phyloP scores from a whole-genome alignment of 2,797 vertebrate species.

The Neoniphon sammara region DNA sequence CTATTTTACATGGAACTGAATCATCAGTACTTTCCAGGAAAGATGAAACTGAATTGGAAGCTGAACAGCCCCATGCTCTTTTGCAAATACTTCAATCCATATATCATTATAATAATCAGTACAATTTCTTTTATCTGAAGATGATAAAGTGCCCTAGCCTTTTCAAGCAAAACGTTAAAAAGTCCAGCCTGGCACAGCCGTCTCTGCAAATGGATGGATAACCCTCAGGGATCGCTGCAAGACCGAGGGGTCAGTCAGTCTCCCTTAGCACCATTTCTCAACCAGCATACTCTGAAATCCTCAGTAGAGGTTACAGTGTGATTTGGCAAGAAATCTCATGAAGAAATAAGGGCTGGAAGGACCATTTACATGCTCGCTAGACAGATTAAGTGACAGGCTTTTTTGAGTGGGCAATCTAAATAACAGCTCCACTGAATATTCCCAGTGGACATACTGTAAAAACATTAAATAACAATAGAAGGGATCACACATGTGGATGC shows the following conservation, averaged over 20 bases:
- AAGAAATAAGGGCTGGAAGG: conserved; percentile 1
- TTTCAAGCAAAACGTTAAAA: not conserved
- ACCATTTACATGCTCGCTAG: not conserved
- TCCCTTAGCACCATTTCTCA: not conserved
- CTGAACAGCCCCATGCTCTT: not conserved
- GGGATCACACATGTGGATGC: too few species aligned
- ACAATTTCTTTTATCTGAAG: not conserved
- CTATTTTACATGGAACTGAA: not conserved
- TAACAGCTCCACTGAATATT: not conserved
- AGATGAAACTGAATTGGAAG: not conserved
- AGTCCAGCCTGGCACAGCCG: not conserved
- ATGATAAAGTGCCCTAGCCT: too few species aligned
- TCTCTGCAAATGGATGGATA: conserved; percentile 6
- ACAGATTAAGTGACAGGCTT: not conserved
- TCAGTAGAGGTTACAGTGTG: not conserved
- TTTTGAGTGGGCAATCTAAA: not conserved
- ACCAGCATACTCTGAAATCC: conserved; percentile 19
- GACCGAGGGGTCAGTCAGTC: conserved; percentile 1
- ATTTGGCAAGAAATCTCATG: conserved; percentile 13
- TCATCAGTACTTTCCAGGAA: not conserved
- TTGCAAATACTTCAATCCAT: not conserved
- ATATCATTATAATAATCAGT: too few species aligned
- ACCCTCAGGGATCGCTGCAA: conserved; percentile 10
- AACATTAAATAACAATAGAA: too few species aligned
- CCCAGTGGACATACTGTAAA: too few species aligned